Percentiles rank a stretch among this genome's conserved stretches.
These are phyloP conservation scores for Sarcophaga rosellei DNA, from an alignment of 2,888 invertebrate genomes.

Conservation along the genomic window DNA sequence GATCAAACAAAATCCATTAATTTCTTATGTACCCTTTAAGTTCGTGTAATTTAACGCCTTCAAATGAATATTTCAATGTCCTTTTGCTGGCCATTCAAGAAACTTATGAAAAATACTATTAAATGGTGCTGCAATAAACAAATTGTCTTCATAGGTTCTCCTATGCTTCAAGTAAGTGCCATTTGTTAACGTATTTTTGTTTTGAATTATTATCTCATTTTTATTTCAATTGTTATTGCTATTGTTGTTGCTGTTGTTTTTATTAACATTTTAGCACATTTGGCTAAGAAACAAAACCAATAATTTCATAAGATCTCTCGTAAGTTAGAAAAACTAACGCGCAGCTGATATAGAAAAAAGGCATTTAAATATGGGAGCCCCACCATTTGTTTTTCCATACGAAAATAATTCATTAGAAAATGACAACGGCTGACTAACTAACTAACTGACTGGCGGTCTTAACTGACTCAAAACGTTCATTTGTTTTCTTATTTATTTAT, in stretches of 20 bases:
- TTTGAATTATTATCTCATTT: conserved; percentile 28
- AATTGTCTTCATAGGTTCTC: not conserved
- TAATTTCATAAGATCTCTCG: not conserved
- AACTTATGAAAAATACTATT: not conserved
- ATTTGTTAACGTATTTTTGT: conserved; percentile 41
- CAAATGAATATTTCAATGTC: not conserved
- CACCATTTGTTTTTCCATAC: conserved; percentile 18
- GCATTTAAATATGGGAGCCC: not conserved
- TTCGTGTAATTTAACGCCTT: too few relatives aligned
- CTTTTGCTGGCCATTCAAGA: not conserved
- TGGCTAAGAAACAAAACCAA: not conserved
- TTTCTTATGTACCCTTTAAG: too few relatives aligned
- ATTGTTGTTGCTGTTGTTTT: not conserved
- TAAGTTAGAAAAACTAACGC: not conserved
- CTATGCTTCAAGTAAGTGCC: not conserved
- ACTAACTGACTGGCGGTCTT: not conserved
- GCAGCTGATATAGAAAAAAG: not conserved
- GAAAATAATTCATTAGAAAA: conserved; percentile 55
- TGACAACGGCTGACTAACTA: not conserved
- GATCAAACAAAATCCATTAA: too few relatives aligned
- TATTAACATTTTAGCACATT: conserved; percentile 28
- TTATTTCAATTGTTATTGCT: not conserved
- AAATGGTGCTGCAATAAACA: not conserved
- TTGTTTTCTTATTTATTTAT: conserved; percentile 31
- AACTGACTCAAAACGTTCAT: conserved; percentile 32